Evolutionary conservation across 2,113 vertebrate genomes (phyloP), one percentile per base, ranked within the genome.

Genomic region (Amblyopsis rosae): DNA sequence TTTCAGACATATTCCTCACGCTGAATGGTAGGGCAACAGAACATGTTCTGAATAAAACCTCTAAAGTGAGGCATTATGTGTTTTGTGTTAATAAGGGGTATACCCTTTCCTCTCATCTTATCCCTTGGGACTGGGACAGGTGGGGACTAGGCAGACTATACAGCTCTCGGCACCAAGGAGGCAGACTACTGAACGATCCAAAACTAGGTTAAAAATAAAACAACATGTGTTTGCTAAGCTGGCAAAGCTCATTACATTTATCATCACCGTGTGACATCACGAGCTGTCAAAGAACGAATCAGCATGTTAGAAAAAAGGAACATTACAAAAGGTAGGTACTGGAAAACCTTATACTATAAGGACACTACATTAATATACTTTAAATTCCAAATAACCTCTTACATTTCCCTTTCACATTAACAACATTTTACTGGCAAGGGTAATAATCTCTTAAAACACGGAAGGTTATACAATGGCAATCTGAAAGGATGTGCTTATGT

Each of bases 181-280:
- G 66, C n/a, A 81, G 67, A 60, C 84, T 41, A 58, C 66, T 88
- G 80, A 89, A 90, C 88, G 86, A 90, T 90, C 87, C 84, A 89
- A 35, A 5, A 75, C 64, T 55, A 59, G 59, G 78, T 79, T 89
- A 82, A 88, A 90, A 90, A 89, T 87, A 89, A 88, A 69, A 65
- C 64, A 69, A 67, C 77, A 61, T 76, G 75, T 80, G 76, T 80
- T 79, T 81, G 49, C 60, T 55, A 57, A 73, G 67, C 70, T 71
- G 69, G 77, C 67, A 76, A 65, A 59, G 76, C 62, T 70, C 60
- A 75, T 62, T 70, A 63, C 65, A 76, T 72, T 71, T 72, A 76
- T 76, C 70, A 65, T 75, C 67, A 69, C 17, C 59, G 75, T 70
- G 67, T 46, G 62, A 62, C 59, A 77, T 77, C 79, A 62, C 57